Evolutionary conservation across 2,797 vertebrate genomes (phyloP).

Genomic region (Erpetoichthys calabaricus): DNA sequence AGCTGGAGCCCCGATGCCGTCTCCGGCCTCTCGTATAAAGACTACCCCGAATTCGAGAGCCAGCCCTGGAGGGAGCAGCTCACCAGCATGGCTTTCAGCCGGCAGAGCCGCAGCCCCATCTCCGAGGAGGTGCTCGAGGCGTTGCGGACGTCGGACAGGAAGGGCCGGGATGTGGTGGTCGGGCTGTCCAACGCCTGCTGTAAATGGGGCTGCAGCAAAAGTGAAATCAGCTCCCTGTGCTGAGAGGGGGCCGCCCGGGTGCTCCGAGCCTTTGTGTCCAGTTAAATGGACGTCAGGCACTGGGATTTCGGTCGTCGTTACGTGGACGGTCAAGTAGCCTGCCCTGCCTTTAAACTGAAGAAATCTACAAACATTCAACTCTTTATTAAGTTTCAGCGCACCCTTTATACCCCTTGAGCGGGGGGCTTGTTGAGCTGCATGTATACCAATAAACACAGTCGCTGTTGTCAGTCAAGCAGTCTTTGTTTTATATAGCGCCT

Average conservation of each 20-base stretch:
- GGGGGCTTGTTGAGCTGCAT: not conserved
- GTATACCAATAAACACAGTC: not conserved
- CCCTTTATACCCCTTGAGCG: not conserved
- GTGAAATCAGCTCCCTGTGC: conserved; percentile 72
- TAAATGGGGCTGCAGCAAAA: conserved; percentile 74
- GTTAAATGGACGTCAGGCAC: not conserved
- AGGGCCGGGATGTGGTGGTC: conserved; percentile 50
- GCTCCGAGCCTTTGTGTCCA: not conserved
- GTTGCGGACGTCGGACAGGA: conserved; percentile 43
- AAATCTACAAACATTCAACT: too few relatives aligned
- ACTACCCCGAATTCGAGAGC: conserved; percentile 29
- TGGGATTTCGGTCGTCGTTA: not conserved
- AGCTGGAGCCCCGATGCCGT: conserved; percentile 35
- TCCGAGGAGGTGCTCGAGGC: conserved; percentile 48
- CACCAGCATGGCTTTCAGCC: conserved; percentile 29
- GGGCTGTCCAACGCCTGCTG: conserved; percentile 72
- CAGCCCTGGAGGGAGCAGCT: conserved; percentile 30
- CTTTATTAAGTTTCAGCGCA: not conserved
- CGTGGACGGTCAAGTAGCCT: not conserved
- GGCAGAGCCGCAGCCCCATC: conserved; percentile 36
- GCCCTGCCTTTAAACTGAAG: not conserved
- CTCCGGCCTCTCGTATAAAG: conserved; percentile 23
- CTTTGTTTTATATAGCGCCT: too few relatives aligned
- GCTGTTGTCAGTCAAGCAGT: too few relatives aligned
- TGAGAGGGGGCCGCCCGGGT: conserved; percentile 24